Evolutionary conservation across 30 jellyfish, hydroid and myxozoan genomes (phyloP).

Genomic region (Aurelia coerulea): DNA sequence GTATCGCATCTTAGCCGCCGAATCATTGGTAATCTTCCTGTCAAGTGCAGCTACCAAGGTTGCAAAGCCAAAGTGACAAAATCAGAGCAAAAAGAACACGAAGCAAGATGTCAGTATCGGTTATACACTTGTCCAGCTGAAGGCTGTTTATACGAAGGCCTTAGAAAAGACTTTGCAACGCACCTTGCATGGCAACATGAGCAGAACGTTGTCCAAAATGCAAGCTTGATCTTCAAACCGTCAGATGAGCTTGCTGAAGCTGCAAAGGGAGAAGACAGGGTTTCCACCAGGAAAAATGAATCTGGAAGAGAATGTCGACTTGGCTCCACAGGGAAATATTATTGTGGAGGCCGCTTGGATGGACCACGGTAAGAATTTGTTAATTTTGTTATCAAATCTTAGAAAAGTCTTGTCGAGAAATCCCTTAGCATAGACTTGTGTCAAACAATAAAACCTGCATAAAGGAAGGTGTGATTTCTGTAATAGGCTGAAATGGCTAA

Average conservation of each 20-base stretch:
- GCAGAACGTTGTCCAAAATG: slow-evolving; percentile 23
- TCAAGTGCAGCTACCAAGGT: slow-evolving; percentile 51
- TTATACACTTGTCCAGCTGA: slow-evolving; percentile 53
- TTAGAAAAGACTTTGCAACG: slow-evolving; percentile 32
- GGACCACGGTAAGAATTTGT: slow-evolving; percentile 5
- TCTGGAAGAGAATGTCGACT: slow-evolving; percentile 68
- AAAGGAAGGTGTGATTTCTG: too few species aligned
- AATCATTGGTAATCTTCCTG: slow-evolving; percentile 64
- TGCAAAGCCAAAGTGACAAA: slow-evolving; percentile 55
- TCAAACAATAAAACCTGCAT: too few species aligned
- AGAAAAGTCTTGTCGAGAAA: too few species aligned
- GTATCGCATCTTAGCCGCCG: slow-evolving; percentile 65
- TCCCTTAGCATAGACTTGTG: too few species aligned
- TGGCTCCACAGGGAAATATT: slow-evolving; percentile 85
- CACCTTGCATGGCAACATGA: slow-evolving; percentile 61
- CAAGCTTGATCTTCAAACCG: slow-evolving; percentile 5
- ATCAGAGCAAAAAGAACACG: slow-evolving; percentile 72
- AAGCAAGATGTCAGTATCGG: slow-evolving; percentile 47
- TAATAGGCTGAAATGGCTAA: too few species aligned
- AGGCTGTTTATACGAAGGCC: slow-evolving; percentile 52
- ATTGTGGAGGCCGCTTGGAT: slow-evolving; percentile 61
- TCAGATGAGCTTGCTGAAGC: slow-evolving; percentile 4
- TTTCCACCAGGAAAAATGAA: slow-evolving; percentile 26
- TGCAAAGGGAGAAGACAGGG: slow-evolving; percentile 6
- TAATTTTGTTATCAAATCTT: too few species aligned